phyloP scores from a whole-genome alignment of 1,140 invertebrate species.

The Drosophila miranda region DNA sequence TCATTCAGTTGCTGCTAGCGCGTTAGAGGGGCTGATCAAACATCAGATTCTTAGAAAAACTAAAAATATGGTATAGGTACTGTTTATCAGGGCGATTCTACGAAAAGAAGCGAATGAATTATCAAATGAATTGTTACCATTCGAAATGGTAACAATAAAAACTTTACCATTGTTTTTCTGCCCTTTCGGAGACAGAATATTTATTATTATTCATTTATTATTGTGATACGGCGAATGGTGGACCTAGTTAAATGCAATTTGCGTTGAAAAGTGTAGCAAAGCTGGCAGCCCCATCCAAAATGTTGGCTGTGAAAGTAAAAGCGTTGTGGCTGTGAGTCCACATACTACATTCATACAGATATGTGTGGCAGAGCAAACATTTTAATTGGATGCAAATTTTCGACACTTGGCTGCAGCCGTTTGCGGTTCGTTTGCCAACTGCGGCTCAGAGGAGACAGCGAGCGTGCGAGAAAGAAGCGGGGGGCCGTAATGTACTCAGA shows the following conservation, averaged over 20 bases:
- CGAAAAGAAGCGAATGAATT: too few relatives aligned
- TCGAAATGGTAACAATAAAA: too few relatives aligned
- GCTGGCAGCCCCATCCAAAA: conserved; percentile 14
- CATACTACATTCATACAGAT: too few relatives aligned
- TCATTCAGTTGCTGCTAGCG: too few relatives aligned
- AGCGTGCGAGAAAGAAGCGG: not conserved
- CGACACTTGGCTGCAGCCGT: conserved; percentile 35
- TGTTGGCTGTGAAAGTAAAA: conserved; percentile 27
- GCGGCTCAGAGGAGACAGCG: conserved; percentile 20
- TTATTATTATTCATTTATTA: conserved; percentile 25
- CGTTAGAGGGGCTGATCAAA: too few relatives aligned
- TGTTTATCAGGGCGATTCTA: too few relatives aligned
- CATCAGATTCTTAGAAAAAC: too few relatives aligned
- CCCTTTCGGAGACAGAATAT: too few relatives aligned
- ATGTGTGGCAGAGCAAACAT: conserved; percentile 41
- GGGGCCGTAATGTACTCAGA: not conserved
- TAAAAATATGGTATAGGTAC: too few relatives aligned
- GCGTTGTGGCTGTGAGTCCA: not conserved
- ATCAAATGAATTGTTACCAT: too few relatives aligned
- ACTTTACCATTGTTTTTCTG: too few relatives aligned
- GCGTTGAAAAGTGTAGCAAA: conserved; percentile 16
- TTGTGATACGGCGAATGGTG: not conserved
- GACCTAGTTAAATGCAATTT: conserved; percentile 17
- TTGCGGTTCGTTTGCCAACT: conserved; percentile 40
- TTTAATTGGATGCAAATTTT: conserved; percentile 71